Evolutionary conservation across 2,888 invertebrate genomes (phyloP), one percentile per base, ranked within the genome.

Genomic region (Helicoverpa assulta): DNA sequence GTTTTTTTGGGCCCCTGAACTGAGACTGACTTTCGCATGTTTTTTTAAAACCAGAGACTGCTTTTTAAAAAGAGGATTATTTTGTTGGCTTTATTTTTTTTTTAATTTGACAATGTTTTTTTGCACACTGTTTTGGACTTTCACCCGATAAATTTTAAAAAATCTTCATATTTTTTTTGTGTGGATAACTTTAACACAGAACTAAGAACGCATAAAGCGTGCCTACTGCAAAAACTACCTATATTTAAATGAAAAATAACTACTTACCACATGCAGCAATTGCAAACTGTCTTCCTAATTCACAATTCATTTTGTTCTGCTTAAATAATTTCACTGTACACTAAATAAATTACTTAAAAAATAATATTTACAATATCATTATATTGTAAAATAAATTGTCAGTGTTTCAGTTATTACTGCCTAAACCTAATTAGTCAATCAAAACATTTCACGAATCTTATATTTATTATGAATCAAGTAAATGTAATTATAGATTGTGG

Each of bases 251-350:
- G 26, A 16, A 18, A 18, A 16, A 53, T 52, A 21, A 7, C 0
- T 21, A 72, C 72, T 72, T 52, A 72, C 74, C 16, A 18, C 74
- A 60, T 40, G 21, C 37, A 14, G 68, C 67, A 8, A 73, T 67
- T 5, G 53, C 14, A 18, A 16, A 67, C 54, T 73, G 75, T 40
- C 50, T 74, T 0, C 4, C 7, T 12, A 18, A 12, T 58, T 61
- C 21, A 5, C 47, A 52, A 6, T 14, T 54, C 73, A 71, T 73
- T 40, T 1, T n/a, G n/a, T 6, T 47, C n/a, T 47, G 6, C 14
- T 14, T 43, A 43, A 14, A 43, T 43, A 16, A 16, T 43, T 12
- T 10, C 43, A 43, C 16, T 16, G 43, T 16, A 47, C 47, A 47
- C 47, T 47, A 3, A 1, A n/a, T 47, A 47, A 47, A 47, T 47